phyloP scores from a whole-genome alignment of 2,113 vertebrate genomes.

The Planiliza haematocheilus region DNA sequence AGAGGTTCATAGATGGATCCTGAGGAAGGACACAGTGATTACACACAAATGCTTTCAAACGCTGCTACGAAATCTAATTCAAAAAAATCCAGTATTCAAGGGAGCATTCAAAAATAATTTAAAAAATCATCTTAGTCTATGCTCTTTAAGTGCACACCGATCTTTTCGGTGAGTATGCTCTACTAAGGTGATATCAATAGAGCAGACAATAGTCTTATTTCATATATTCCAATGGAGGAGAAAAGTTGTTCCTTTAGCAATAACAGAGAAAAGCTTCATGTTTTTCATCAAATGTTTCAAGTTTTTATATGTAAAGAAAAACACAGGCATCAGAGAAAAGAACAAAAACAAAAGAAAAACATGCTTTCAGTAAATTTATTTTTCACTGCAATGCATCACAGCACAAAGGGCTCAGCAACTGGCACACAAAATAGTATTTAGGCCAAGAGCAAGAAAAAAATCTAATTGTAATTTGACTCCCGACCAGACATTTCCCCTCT shows the following conservation, averaged over 20 bases:
- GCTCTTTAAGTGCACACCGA: too few species aligned
- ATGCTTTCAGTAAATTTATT: slow-evolving; percentile 36
- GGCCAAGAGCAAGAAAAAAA: slow-evolving; percentile 36
- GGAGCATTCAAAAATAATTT: background rate
- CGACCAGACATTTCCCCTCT: slow-evolving; percentile 27
- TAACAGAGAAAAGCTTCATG: too few species aligned
- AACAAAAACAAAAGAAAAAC: slow-evolving; percentile 1
- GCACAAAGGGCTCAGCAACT: slow-evolving; percentile 15
- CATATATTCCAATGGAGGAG: background rate
- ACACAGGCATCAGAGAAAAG: background rate
- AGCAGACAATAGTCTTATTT: background rate
- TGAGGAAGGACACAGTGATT: slow-evolving; percentile 70
- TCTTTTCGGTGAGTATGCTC: too few species aligned
- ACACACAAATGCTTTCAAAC: slow-evolving; percentile 10
- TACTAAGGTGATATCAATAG: background rate
- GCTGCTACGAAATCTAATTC: background rate
- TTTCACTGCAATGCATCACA: slow-evolving; percentile 52
- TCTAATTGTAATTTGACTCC: slow-evolving; percentile 31
- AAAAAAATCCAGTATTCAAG: background rate
- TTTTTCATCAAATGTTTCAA: background rate
- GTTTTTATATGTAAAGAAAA: background rate
- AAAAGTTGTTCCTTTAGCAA: background rate
- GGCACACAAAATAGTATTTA: slow-evolving; percentile 49
- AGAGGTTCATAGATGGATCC: slow-evolving; percentile 98
- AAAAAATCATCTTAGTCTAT: background rate